Base-by-base conservation (phyloP, 2,797 vertebrate genomes). In the Myotis daubentonii region DNA sequence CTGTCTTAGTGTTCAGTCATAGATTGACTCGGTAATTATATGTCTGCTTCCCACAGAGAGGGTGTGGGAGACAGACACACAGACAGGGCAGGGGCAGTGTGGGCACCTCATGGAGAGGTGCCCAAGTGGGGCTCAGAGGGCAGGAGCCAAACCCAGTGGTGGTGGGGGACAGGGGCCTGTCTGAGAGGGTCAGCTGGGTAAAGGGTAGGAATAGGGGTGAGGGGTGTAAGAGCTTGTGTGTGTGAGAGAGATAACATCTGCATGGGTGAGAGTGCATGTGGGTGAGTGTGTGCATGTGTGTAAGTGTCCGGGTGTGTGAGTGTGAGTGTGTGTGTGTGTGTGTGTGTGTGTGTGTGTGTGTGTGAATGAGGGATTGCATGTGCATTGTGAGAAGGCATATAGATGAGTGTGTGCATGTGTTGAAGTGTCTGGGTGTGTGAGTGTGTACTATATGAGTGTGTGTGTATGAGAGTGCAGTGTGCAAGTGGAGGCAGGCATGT, bases 111-210 rank as follows among this genome's bases (percentile, higher is more conserved):
- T 6, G 47, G 25, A 72, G 17, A 44, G 2, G 3, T 6, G 20
- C 6, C 38, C 44, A 4, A 17, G 8, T 0, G 10, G 38, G 5
- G 16, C 25, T 5, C 28, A 22, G 9, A 76, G 49, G 15, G 72
- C 0, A 30, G 53, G 33, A 8, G 10, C 22, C 4, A 17, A 28
- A 5, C 5, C 51, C 49, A 15, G 74, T 6, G 16, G 13, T 0
- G 16, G 2, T 0, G 6, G 23, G 23, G 6, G 30, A 0, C 8
- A 8, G 17, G 9, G 16, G 7, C 12, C 7, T 1, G 33, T 15
- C 15, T 12, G 41, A 8, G 41, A 13, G 79, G 11, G 10, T 16
- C 16, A 25, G 4, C 65, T 11, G 17, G 60, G 44, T 1, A 2
- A 44, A 28, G 60, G 36, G 10, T n/a, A 30, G 8, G 33, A 17